phyloP scores from a whole-genome alignment of 2,113 vertebrate species.

The Chaenogobius annularis region DNA sequence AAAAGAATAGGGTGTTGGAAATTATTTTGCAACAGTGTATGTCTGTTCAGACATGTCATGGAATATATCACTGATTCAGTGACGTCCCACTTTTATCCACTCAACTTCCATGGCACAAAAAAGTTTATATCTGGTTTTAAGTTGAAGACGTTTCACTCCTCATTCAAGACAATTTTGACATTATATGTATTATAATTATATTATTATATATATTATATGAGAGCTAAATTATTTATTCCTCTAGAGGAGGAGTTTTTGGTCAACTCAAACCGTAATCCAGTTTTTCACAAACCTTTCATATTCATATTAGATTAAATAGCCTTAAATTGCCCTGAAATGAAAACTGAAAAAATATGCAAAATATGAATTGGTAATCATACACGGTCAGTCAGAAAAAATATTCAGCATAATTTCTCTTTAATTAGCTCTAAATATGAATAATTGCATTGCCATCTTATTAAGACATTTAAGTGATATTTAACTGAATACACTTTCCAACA shows the following conservation, averaged over 20 bases:
- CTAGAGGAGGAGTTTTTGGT: neutral
- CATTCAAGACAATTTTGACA: neutral
- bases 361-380: neutral
- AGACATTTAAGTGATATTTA: neutral
- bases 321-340: neutral
- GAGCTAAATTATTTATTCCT: neutral
- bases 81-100: no score
- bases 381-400: slow-evolving; percentile 3
- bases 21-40: no score
- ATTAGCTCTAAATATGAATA: slow-evolving; percentile 3
- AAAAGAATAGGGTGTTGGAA: no score
- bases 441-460: slow-evolving; percentile 9
- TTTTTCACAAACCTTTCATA: neutral
- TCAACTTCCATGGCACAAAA: no score
- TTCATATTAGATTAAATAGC: neutral
- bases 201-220: no score
- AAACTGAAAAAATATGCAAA: neutral
- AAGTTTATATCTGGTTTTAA: neutral
- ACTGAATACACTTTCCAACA: neutral
- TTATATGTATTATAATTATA: no score
- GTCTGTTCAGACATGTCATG: neutral
- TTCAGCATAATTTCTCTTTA: neutral
- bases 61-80: no score
- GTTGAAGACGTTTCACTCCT: neutral
- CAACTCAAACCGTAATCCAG: neutral